A percentile compares a stretch with the other conserved stretches of the same genome.
Evolutionary conservation across 2,888 invertebrate genomes (phyloP).

Genomic region (Barypeithes pellucidus): DNA sequence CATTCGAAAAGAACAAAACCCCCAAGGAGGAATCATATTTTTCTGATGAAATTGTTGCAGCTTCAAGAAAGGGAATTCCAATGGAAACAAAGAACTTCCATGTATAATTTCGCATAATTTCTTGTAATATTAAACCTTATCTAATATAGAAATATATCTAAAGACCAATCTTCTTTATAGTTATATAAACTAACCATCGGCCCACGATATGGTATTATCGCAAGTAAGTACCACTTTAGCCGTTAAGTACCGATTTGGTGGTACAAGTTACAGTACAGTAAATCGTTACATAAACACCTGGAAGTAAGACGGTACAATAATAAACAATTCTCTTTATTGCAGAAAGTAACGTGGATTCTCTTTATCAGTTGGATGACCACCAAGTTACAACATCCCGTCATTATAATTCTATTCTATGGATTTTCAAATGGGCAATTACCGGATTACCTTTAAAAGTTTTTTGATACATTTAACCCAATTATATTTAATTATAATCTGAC

Average conservation of each 20-base stretch:
- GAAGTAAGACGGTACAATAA: slow-evolving; percentile 27
- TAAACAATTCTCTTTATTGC: slow-evolving; percentile 32
- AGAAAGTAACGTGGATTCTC: slow-evolving; percentile 27
- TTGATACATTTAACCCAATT: background rate
- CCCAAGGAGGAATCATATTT: no score
- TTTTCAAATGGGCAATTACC: slow-evolving; percentile 12
- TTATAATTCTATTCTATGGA: slow-evolving; percentile 7
- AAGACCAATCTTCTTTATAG: slow-evolving; percentile 16
- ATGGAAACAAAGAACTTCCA: no score
- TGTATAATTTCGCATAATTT: no score
- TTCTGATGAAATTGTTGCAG: no score
- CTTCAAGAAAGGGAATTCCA: no score
- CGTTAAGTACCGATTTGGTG: slow-evolving; percentile 17
- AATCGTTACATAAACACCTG: slow-evolving; percentile 38
- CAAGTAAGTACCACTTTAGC: background rate
- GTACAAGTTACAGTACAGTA: slow-evolving; percentile 10
- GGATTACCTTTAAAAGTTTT: background rate
- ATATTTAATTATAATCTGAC: no score
- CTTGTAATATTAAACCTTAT: background rate
- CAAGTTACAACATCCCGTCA: slow-evolving; percentile 21
- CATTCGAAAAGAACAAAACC: no score
- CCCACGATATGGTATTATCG: slow-evolving; percentile 27
- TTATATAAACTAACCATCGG: slow-evolving; percentile 27
- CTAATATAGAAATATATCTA: background rate
- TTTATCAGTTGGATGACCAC: slow-evolving; percentile 31